Conservation (phyloP, 1,140 invertebrate species). For the Grapholita molesta region DNA sequence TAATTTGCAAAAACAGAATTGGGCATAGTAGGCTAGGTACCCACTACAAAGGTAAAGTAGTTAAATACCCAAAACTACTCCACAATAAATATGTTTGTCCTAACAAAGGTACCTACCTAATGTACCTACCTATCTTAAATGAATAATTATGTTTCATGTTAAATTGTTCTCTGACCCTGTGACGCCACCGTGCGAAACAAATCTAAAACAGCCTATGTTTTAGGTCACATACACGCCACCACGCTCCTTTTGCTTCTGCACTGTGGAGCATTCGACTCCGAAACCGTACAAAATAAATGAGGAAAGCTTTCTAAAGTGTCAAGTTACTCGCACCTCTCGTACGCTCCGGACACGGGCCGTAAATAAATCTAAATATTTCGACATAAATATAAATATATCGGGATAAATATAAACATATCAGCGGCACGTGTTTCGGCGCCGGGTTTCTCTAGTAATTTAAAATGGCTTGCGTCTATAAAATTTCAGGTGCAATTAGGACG, state of each 20-base stretch:
- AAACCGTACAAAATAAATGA: neutral
- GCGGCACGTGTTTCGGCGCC: constrained; percentile 50
- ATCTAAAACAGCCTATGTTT: neutral
- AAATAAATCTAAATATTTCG: constrained; percentile 22
- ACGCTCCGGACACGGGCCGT: neutral
- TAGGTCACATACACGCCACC: neutral
- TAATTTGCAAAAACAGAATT: too few species aligned
- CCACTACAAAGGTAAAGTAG: too few species aligned
- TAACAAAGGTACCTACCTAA: too few species aligned
- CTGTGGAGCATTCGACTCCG: neutral
- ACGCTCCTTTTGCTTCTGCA: neutral
- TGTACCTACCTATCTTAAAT: too few species aligned
- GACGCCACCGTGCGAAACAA: neutral
- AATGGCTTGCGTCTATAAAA: neutral
- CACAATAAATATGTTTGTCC: too few species aligned
- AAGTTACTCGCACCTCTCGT: constrained; percentile 2
- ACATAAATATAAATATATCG: constrained; percentile 47
- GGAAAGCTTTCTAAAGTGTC: neutral
- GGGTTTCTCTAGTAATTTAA: constrained; percentile 3
- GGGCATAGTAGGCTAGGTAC: too few species aligned
- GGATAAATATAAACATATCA: constrained; percentile 66
- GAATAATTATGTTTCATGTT: neutral
- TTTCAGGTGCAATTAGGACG: neutral
- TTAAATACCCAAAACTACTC: too few species aligned
- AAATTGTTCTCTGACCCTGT: neutral